Evolutionary conservation across 2,888 invertebrate genomes (phyloP).

Genomic region (Tipula unca): DNA sequence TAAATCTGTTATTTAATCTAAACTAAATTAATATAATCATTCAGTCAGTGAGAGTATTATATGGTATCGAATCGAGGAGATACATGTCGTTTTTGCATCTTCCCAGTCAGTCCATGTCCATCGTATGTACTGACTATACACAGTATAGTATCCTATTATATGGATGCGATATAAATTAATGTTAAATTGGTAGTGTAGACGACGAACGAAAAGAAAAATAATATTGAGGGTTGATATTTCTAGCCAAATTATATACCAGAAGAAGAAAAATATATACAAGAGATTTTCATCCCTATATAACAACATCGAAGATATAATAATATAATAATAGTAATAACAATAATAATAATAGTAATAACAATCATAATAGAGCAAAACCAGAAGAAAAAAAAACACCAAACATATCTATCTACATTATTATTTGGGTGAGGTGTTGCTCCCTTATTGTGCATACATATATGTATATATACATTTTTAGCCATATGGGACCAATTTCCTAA

Average conservation of each 20-base stretch:
- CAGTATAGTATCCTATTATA: background rate
- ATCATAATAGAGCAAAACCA: background rate
- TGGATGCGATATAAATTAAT: background rate
- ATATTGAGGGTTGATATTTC: background rate
- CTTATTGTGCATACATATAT: background rate
- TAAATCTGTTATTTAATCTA: conserved; percentile 14
- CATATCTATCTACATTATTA: background rate
- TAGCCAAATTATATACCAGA: background rate
- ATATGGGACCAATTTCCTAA: conserved; percentile 20
- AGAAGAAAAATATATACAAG: background rate
- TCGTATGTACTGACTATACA: background rate
- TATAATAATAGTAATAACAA: conserved; percentile 3
- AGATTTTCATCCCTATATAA: background rate
- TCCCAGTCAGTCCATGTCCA: background rate
- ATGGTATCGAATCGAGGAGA: background rate
- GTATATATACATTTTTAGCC: background rate
- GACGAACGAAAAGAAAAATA: background rate
- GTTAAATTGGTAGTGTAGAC: background rate
- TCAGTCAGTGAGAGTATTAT: background rate
- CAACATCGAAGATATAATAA: background rate
- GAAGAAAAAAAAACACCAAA: background rate
- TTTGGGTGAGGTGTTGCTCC: background rate
- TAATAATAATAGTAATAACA: background rate
- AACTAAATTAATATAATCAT: conserved; percentile 14
- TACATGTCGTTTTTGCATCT: background rate